phyloP scores from a whole-genome alignment of 2,797 vertebrate genomes.

The Jordanella pulchra region DNA sequence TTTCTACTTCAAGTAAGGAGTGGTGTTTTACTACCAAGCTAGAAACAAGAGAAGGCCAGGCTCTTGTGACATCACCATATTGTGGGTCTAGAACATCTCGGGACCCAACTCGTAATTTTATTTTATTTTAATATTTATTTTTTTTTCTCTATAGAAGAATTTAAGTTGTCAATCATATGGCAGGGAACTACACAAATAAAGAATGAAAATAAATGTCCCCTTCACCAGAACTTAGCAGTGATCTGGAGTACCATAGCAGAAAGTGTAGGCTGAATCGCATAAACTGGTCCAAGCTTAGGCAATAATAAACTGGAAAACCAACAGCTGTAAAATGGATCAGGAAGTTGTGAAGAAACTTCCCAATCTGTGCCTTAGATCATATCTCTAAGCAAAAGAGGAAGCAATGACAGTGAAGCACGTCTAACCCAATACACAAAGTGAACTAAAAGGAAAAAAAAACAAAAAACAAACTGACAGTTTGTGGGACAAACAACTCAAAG shows the following conservation, averaged over 20 bases:
- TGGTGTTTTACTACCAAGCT: neutral
- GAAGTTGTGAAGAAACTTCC: neutral
- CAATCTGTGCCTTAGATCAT: conserved; percentile 48
- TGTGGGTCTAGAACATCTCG: neutral
- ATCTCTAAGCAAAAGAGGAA: conserved; percentile 37
- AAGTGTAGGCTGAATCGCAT: neutral
- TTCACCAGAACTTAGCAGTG: neutral
- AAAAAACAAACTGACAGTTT: conserved; percentile 45
- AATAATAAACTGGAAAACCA: conserved; percentile 14
- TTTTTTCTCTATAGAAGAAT: too few relatives aligned
- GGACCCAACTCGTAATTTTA: neutral
- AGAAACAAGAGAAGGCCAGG: neutral
- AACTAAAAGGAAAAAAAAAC: conserved; percentile 66
- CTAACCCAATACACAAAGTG: conserved; percentile 74
- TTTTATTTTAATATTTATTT: too few relatives aligned
- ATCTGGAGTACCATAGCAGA: conserved; percentile 4
- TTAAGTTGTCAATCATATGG: neutral
- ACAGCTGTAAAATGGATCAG: conserved; percentile 24
- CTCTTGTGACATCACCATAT: neutral
- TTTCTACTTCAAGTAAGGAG: neutral
- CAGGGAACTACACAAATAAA: neutral
- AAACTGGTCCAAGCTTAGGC: neutral
- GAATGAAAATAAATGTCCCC: neutral
- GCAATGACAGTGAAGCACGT: conserved; percentile 52
- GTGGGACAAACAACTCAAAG: conserved; percentile 35